A percentile compares a stretch with the other conserved stretches of the same genome.
These are phyloP conservation scores for Aradophagus sp. DNA, from an alignment of 1,140 invertebrate species.

Conservation along the genomic window DNA sequence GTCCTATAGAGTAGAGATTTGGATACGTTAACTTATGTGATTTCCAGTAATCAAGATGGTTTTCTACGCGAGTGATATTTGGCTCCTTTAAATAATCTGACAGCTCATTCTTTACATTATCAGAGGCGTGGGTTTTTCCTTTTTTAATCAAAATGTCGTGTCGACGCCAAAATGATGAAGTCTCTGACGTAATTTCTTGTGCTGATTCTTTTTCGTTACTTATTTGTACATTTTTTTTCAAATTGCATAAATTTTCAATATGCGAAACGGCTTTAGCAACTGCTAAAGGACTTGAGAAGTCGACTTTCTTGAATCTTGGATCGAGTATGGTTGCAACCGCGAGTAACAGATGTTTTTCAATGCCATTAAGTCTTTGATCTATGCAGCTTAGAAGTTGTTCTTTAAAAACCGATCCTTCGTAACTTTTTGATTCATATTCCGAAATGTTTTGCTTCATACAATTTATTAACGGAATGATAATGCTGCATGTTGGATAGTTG, in stretches of 20 bases:
- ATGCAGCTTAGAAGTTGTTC: conserved; percentile 18
- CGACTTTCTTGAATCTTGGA: conserved; percentile 51
- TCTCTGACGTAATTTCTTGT: no score
- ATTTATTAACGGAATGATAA: conserved; percentile 31
- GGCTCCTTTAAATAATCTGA: conserved; percentile 23
- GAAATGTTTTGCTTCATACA: conserved; percentile 18
- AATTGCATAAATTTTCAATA: conserved; percentile 7
- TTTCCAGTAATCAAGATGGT: conserved; percentile 66
- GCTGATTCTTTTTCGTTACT: no score
- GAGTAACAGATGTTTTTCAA: conserved; percentile 21
- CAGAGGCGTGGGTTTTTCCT: background rate
- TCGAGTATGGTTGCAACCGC: conserved; percentile 43
- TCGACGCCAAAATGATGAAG: no score
- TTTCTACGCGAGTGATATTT: conserved; percentile 58
- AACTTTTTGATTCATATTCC: background rate
- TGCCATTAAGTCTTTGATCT: conserved; percentile 16
- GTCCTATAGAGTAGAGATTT: conserved; percentile 58
- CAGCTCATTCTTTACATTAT: background rate
- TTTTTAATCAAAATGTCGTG: no score
- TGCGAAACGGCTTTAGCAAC: conserved; percentile 8
- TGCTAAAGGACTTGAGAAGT: conserved; percentile 24
- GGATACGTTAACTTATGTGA: conserved; percentile 63
- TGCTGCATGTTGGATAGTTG: conserved; percentile 34
- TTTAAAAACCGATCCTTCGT: conserved; percentile 18
- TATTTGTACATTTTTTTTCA: background rate